Conservation (phyloP, 2,888 invertebrate genomes). For the Drosophila mercatorum region DNA sequence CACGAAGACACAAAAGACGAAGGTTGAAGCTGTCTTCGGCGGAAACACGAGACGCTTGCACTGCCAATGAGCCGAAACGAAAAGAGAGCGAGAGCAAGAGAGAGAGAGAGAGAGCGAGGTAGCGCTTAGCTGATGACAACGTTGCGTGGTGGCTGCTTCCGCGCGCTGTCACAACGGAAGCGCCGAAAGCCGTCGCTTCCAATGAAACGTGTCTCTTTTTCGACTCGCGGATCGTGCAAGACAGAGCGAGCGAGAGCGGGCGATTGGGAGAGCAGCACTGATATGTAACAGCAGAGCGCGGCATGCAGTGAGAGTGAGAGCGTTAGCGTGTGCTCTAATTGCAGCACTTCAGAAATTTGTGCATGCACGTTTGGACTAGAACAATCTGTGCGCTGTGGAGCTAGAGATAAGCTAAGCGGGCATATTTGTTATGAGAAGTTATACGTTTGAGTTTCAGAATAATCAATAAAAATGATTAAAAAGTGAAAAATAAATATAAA, state of each 20-base stretch:
- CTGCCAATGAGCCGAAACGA: conserved; percentile 68
- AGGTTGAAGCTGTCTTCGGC: conserved; percentile 21
- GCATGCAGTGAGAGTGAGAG: conserved; percentile 24
- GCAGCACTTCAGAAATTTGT: conserved; percentile 52
- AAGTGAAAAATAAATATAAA: not conserved
- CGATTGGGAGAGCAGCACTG: not conserved
- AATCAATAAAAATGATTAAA: not conserved
- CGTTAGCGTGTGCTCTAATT: conserved; percentile 59
- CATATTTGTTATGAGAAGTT: not conserved
- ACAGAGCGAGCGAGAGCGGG: not conserved
- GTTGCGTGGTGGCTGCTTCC: conserved; percentile 55
- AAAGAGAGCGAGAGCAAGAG: not conserved
- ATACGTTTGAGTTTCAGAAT: not conserved
- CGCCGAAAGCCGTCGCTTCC: conserved; percentile 40
- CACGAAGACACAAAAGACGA: conserved; percentile 7
- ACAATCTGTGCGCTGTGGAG: not conserved
- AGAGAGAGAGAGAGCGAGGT: not conserved
- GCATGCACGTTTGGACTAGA: conserved; percentile 16
- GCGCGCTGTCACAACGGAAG: conserved; percentile 44
- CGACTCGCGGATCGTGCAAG: conserved; percentile 35
- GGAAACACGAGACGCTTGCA: conserved; percentile 76
- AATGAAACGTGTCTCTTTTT: conserved; percentile 31
- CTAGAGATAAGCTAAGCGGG: not conserved
- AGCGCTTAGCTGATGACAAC: conserved; percentile 47
- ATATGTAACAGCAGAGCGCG: not conserved